A percentile compares a stretch with the other conserved stretches of the same genome.
Conservation (phyloP, 2,888 invertebrate genomes). For the Acrocyrtus sp. region DNA sequence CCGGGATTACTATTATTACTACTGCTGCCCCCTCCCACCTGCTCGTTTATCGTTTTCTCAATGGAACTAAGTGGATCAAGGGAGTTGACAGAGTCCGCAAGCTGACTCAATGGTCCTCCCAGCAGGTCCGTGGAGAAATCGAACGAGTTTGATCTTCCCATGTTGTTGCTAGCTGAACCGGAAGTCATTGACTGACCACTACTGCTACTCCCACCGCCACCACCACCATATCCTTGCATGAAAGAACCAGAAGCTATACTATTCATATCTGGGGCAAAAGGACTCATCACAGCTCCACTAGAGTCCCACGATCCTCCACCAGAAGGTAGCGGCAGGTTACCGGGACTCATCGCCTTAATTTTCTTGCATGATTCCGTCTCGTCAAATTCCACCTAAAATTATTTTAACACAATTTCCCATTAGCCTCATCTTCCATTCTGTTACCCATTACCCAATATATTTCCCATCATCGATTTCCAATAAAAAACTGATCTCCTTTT, state of each 20-base stretch:
- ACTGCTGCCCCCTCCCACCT: slow-evolving; percentile 68
- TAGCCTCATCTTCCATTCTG: not conserved
- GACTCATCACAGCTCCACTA: slow-evolving; percentile 82
- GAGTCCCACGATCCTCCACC: slow-evolving; percentile 73
- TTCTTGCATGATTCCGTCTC: slow-evolving; percentile 56
- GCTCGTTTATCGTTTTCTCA: slow-evolving; percentile 91
- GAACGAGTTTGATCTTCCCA: slow-evolving; percentile 63
- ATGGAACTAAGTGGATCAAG: slow-evolving; percentile 91
- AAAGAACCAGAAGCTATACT: slow-evolving; percentile 72
- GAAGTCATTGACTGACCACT: slow-evolving; percentile 17
- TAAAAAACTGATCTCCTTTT: too few relatives aligned
- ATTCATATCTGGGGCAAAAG: slow-evolving; percentile 93
- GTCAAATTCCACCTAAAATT: slow-evolving; percentile 64
- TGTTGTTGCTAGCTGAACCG: slow-evolving; percentile 59
- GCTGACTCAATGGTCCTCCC: slow-evolving; percentile 80
- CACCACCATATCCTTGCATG: slow-evolving; percentile 68
- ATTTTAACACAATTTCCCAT: too few relatives aligned
- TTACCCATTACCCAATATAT: not conserved
- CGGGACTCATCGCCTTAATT: slow-evolving; percentile 57
- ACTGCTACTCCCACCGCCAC: slow-evolving; percentile 69
- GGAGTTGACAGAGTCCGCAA: slow-evolving; percentile 88
- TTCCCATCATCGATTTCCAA: too few relatives aligned
- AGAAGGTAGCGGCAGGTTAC: slow-evolving; percentile 55
- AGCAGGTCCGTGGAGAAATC: slow-evolving; percentile 63
- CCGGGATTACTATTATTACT: slow-evolving; percentile 45